Conservation (phyloP, 2,797 vertebrate genomes). For the Ispidina lecontei region DNA sequence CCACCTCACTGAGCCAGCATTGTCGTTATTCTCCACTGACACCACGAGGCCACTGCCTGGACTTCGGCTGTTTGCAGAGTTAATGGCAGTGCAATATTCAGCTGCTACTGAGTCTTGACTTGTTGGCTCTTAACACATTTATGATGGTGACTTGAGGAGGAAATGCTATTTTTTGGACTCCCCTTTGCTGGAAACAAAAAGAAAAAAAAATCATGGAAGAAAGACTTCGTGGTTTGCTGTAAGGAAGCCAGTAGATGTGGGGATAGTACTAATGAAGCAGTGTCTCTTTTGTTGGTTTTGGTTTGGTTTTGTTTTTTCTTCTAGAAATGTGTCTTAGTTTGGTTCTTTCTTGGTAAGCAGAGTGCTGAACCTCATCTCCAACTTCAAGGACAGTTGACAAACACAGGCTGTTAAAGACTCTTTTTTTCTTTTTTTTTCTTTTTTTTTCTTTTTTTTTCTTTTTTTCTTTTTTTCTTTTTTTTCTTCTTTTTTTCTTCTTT, state of each 20-base stretch:
- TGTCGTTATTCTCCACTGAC: conserved; percentile 61
- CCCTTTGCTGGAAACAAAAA: conserved; percentile 67
- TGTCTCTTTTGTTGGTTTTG: conserved; percentile 21
- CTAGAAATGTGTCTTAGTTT: conserved; percentile 79
- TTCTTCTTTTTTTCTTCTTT: too few species aligned
- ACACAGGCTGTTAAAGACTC: conserved; percentile 71
- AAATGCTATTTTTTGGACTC: conserved; percentile 70
- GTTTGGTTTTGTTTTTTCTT: conserved; percentile 53
- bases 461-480: too few species aligned
- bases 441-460: too few species aligned
- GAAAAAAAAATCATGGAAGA: conserved; percentile 72
- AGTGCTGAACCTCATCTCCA: conserved; percentile 76
- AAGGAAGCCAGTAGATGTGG: conserved; percentile 72
- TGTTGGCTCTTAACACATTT: conserved; percentile 67
- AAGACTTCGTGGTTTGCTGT: conserved; percentile 76
- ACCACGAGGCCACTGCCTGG: conserved; percentile 62
- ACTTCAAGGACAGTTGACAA: conserved; percentile 74
- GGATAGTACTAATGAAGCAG: conserved; percentile 74
- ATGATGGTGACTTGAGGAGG: conserved; percentile 69
- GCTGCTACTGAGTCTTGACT: conserved; percentile 75
- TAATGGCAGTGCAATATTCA: conserved; percentile 77
- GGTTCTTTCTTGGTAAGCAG: conserved; percentile 78
- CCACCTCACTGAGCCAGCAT: conserved; percentile 74
- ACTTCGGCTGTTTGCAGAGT: conserved; percentile 64
- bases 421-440: not conserved